These are phyloP conservation scores for Tinamus major DNA, from an alignment of 2,797 vertebrate genomes.

Conservation along the genomic window DNA sequence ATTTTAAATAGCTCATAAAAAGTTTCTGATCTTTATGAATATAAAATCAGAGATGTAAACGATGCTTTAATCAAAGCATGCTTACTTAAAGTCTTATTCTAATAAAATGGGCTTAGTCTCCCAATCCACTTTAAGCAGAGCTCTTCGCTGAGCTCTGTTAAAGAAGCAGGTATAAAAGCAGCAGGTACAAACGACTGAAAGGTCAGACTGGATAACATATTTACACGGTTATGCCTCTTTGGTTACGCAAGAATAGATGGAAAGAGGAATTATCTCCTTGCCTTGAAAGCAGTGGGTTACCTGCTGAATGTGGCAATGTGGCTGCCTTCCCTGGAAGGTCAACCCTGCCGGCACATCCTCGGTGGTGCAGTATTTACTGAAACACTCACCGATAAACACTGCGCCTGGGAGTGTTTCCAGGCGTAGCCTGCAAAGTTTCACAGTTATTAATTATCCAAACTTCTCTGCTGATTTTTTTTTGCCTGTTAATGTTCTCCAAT, in stretches of 20 bases:
- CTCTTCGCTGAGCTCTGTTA: neutral
- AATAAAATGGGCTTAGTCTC: conserved; percentile 9
- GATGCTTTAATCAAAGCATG: conserved; percentile 56
- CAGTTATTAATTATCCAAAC: neutral
- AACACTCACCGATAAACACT: neutral
- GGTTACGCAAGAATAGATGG: neutral
- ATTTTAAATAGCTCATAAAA: conserved; percentile 64
- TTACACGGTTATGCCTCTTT: neutral
- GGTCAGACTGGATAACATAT: conserved; percentile 12
- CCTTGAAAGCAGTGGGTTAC: neutral
- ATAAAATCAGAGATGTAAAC: conserved; percentile 10
- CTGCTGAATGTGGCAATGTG: neutral
- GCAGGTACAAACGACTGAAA: conserved; percentile 1
- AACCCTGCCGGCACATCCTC: neutral
- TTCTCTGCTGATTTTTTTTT: neutral
- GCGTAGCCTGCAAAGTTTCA: neutral
- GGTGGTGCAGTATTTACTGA: neutral
- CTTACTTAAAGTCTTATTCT: conserved; percentile 55
- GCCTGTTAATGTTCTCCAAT: neutral
- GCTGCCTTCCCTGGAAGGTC: neutral
- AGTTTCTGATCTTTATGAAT: conserved; percentile 41
- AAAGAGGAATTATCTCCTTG: neutral
- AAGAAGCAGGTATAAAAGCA: neutral
- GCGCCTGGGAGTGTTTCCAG: neutral
- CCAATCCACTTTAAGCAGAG: conserved; percentile 17